phyloP scores from a whole-genome alignment of 53 echinoderm and acorn worm genomes.

The Patiria pectinifera region DNA sequence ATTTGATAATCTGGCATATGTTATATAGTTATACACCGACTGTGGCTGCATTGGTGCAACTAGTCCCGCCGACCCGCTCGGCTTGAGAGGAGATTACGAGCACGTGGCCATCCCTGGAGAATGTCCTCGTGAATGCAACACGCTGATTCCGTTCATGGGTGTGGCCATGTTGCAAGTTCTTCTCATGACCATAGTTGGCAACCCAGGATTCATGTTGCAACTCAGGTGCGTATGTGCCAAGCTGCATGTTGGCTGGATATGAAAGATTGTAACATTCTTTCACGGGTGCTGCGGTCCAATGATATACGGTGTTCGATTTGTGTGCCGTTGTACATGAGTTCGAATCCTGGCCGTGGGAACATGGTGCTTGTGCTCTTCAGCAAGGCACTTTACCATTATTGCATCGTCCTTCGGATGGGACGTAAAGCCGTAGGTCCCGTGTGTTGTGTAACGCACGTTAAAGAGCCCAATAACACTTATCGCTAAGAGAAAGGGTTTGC shows the following conservation, averaged over 20 bases:
- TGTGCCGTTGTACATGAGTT: too few relatives aligned
- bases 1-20: background rate
- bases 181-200: slow-evolving; percentile 52
- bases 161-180: slow-evolving; percentile 21
- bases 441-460: too few relatives aligned
- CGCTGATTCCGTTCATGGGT: slow-evolving; percentile 46
- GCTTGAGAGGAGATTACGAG: slow-evolving; percentile 18
- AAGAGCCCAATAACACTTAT: too few relatives aligned
- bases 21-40: slow-evolving; percentile 25
- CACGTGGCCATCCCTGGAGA: slow-evolving; percentile 36
- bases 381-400: too few relatives aligned
- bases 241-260: background rate
- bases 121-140: slow-evolving; percentile 42
- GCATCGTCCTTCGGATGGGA: too few relatives aligned
- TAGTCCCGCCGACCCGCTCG: background rate
- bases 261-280: too few relatives aligned
- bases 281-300: too few relatives aligned
- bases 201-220: slow-evolving; percentile 71
- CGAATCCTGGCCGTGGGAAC: too few relatives aligned
- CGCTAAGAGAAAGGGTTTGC: too few relatives aligned
- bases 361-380: too few relatives aligned
- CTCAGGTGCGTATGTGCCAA: slow-evolving; percentile 52
- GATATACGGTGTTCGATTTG: too few relatives aligned
- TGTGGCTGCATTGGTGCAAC: slow-evolving; percentile 25
- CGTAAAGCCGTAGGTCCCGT: too few relatives aligned